phyloP scores from a whole-genome alignment of 2,888 invertebrate genomes.

The Brenthis ino region DNA sequence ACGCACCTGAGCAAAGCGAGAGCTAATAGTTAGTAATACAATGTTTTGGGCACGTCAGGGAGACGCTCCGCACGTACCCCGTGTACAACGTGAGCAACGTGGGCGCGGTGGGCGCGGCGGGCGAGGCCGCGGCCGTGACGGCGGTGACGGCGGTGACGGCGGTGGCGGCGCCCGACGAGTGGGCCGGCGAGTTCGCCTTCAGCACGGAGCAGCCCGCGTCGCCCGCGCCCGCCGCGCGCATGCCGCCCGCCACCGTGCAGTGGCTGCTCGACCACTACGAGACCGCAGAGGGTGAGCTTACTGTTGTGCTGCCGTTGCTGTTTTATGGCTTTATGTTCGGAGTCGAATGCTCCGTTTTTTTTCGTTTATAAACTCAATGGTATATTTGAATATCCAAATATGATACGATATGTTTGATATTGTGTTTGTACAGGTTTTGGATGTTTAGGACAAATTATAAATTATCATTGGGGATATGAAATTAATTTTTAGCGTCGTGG shows the following conservation, averaged over 20 bases:
- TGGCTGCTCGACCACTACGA: slow-evolving; percentile 99
- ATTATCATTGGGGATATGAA: too few relatives aligned
- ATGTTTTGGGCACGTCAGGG: slow-evolving; percentile 60
- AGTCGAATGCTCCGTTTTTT: too few relatives aligned
- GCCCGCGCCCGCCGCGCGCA: slow-evolving; percentile 62
- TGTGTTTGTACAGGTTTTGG: neutral
- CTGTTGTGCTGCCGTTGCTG: too few relatives aligned
- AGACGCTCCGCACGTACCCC: slow-evolving; percentile 87
- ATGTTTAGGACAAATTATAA: too few relatives aligned
- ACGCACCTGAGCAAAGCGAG: too few relatives aligned
- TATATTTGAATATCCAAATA: neutral
- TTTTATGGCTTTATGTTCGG: too few relatives aligned
- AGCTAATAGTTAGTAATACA: too few relatives aligned
- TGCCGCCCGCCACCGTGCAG: slow-evolving; percentile 91
- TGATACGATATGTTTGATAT: neutral
- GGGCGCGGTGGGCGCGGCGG: slow-evolving; percentile 63
- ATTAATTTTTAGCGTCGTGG: too few relatives aligned
- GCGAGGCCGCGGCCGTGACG: slow-evolving; percentile 57
- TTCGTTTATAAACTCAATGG: too few relatives aligned
- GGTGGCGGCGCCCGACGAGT: slow-evolving; percentile 35
- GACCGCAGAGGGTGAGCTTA: slow-evolving; percentile 88
- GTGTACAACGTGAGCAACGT: slow-evolving; percentile 71
- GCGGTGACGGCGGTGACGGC: slow-evolving; percentile 67
- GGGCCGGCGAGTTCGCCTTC: slow-evolving; percentile 74
- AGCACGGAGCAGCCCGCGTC: slow-evolving; percentile 68